Percentiles rank a stretch among this genome's conserved stretches.
These are phyloP conservation scores for Cheilosia urbana DNA, from an alignment of 2,888 invertebrate genomes.

Conservation along the genomic window DNA sequence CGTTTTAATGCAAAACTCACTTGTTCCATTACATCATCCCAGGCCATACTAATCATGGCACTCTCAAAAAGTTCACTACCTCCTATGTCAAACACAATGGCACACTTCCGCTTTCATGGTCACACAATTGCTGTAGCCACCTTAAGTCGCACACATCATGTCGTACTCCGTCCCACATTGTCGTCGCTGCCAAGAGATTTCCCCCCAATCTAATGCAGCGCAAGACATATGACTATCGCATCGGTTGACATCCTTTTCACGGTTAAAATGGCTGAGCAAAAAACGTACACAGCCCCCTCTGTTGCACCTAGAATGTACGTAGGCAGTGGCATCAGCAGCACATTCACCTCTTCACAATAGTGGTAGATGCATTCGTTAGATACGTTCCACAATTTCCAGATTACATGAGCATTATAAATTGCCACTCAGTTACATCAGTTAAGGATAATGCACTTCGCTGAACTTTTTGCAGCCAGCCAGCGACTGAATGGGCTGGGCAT, in stretches of 20 bases:
- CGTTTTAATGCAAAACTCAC: no score
- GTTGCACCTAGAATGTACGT: background rate
- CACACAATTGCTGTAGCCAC: slow-evolving; percentile 31
- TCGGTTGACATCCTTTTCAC: slow-evolving; percentile 64
- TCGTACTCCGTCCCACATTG: slow-evolving; percentile 9
- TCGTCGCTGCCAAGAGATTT: slow-evolving; percentile 39
- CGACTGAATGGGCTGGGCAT: slow-evolving; percentile 60
- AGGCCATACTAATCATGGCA: slow-evolving; percentile 14
- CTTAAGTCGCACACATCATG: slow-evolving; percentile 24
- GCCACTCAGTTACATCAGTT: slow-evolving; percentile 75
- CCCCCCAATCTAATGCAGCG: slow-evolving; percentile 45
- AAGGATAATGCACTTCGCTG: slow-evolving; percentile 70
- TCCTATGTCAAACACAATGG: slow-evolving; percentile 54
- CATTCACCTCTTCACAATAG: slow-evolving; percentile 35
- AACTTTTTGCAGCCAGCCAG: slow-evolving; percentile 66
- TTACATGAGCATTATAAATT: slow-evolving; percentile 71
- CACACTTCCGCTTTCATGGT: slow-evolving; percentile 71
- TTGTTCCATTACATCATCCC: no score
- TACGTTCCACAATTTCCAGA: slow-evolving; percentile 66
- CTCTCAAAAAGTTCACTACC: slow-evolving; percentile 14
- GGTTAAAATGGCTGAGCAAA: slow-evolving; percentile 34
- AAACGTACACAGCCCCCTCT: slow-evolving; percentile 5
- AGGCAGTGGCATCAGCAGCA: slow-evolving; percentile 11
- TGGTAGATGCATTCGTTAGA: slow-evolving; percentile 62
- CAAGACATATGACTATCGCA: slow-evolving; percentile 63